A percentile compares a stretch with the other conserved stretches of the same genome.
phyloP scores from a whole-genome alignment of 1,140 invertebrate species.

The Caenorhabditis inopinata region DNA sequence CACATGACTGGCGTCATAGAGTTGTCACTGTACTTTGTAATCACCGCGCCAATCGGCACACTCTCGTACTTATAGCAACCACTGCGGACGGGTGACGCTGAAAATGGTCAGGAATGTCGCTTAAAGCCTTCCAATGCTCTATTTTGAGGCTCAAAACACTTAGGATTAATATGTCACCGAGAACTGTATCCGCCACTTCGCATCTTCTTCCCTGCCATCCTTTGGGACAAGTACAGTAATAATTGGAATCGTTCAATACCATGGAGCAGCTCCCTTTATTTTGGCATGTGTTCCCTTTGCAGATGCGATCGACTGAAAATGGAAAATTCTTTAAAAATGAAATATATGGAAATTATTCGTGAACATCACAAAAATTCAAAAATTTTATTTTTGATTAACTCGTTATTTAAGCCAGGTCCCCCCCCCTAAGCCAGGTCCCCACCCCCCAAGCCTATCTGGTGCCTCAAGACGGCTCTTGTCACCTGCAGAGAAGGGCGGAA shows the following conservation, averaged over 20 bases:
- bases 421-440: too few species aligned
- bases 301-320: background rate
- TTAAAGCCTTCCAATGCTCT: too few species aligned
- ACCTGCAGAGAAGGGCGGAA: too few species aligned
- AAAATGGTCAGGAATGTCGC: too few species aligned
- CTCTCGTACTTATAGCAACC: background rate
- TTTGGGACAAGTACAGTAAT: background rate
- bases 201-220: background rate
- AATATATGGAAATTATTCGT: too few species aligned
- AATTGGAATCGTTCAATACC: background rate
- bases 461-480: too few species aligned
- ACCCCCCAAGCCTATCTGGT: too few species aligned
- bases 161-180: background rate
- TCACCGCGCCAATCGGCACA: background rate
- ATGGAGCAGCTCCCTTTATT: background rate
- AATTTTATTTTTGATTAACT: too few species aligned
- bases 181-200: background rate
- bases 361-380: too few species aligned
- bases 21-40: background rate
- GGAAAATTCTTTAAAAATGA: too few species aligned
- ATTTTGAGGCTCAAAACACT: background rate
- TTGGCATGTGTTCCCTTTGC: background rate
- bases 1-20: background rate
- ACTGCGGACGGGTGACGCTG: background rate
- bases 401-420: too few species aligned